phyloP scores from a whole-genome alignment of 2,888 invertebrate genomes.

The Nemurella pictetii region DNA sequence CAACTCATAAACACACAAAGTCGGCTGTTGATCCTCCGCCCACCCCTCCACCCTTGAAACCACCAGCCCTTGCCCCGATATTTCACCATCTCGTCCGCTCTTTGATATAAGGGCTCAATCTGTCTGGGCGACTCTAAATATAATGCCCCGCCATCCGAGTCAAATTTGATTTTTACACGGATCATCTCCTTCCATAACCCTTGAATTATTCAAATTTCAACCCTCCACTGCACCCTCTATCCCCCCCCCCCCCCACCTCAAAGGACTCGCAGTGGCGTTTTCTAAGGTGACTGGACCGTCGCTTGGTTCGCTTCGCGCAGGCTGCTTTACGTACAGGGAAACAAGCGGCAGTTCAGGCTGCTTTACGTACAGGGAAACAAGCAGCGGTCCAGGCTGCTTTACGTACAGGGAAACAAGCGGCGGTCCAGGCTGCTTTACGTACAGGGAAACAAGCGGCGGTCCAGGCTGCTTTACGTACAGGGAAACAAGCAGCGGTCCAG shows the following conservation, averaged over 20 bases:
- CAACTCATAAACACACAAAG: background rate
- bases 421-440: too few species aligned
- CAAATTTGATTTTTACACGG: constrained; percentile 28
- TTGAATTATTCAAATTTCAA: constrained; percentile 28
- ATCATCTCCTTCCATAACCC: constrained; percentile 31
- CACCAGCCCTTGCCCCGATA: background rate
- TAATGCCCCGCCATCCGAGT: background rate
- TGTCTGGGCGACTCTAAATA: background rate
- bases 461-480: too few species aligned
- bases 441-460: too few species aligned
- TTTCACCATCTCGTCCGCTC: background rate
- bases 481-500: too few species aligned
- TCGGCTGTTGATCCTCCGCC: background rate
- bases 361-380: too few species aligned
- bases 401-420: too few species aligned
- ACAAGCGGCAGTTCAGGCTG: too few species aligned
- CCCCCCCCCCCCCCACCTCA: background rate
- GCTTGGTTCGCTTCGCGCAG: too few species aligned
- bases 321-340: too few species aligned
- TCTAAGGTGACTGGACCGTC: too few species aligned
- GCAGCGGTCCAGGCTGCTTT: too few species aligned
- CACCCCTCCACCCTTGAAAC: background rate
- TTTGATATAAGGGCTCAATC: background rate
- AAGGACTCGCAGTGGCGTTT: too few species aligned
- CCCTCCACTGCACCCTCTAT: background rate